Percentiles rank a stretch among this genome's conserved stretches.
phyloP scores from a whole-genome alignment of 2,888 invertebrate species.

The Pollenia angustigena region DNA sequence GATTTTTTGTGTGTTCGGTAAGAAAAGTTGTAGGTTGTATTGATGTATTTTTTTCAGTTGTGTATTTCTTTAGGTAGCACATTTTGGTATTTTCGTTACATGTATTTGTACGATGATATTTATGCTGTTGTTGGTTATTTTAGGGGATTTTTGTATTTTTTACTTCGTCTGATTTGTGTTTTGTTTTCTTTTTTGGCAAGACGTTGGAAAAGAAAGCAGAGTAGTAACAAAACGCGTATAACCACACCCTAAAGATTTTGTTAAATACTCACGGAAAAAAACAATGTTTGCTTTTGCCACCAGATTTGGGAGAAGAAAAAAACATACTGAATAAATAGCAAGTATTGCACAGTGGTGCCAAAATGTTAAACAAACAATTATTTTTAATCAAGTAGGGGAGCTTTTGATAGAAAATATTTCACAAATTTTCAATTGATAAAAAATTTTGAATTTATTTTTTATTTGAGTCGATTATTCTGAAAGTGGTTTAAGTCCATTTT shows the following conservation, averaged over 20 bases:
- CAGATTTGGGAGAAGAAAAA: slow-evolving; percentile 38
- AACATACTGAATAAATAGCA: slow-evolving; percentile 4
- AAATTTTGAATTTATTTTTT: too few species aligned
- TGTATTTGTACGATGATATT: background rate
- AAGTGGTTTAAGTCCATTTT: too few species aligned
- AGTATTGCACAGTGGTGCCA: slow-evolving; percentile 45
- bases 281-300: slow-evolving; percentile 49
- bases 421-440: too few species aligned
- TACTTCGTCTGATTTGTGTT: background rate
- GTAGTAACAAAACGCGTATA: slow-evolving; percentile 66
- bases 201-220: slow-evolving; percentile 51
- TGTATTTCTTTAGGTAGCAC: slow-evolving; percentile 51
- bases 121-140: slow-evolving; percentile 31
- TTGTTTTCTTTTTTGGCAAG: slow-evolving; percentile 12
- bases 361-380: background rate
- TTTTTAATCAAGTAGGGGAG: background rate
- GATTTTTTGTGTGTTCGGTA: slow-evolving; percentile 12
- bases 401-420: too few species aligned
- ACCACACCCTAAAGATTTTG: slow-evolving; percentile 68
- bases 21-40: slow-evolving; percentile 55
- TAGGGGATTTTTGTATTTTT: slow-evolving; percentile 15
- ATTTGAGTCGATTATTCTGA: too few species aligned
- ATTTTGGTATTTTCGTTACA: slow-evolving; percentile 18
- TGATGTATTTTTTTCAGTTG: slow-evolving; percentile 41
- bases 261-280: slow-evolving; percentile 18